Base-by-base conservation (phyloP, 2,888 invertebrate genomes). In the Athetis lepigone region DNA sequence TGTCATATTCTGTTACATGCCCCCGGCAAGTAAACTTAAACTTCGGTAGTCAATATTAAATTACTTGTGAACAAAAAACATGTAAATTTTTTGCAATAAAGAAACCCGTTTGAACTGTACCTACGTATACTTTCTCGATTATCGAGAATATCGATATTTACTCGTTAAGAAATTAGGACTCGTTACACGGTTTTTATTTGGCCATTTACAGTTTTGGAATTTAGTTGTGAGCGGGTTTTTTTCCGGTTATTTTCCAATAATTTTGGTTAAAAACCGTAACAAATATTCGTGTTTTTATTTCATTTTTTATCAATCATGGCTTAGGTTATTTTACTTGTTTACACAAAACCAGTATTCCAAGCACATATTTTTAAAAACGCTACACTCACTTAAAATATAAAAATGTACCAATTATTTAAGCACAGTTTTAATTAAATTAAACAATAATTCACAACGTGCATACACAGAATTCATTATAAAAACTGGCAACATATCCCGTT, bases 1-100 rank as follows among this genome's bases (percentile, higher is more conserved):
- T 74, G 61, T 80, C 77, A 76, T 82, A 85, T 87, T 83, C 71
- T 62, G 78, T 84, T 84, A 82, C 85, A 76, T 57, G 77, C 72
- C 69, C 72, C 60, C 73, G 80, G 74, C 75, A 67, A 76, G 70
- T 75, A 77, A 80, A 80, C 78, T 75, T 79, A 69, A 69, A 77
- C 79, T 81, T 80, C 75, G 70, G 79, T 73, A 79, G 77, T 67
- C 62, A 52, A 79, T 83, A 75, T 88, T 76, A 66, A 76, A 76
- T 88, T 85, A 80, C 86, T 46, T 51, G 69, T n/a, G 47, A 76
- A 68, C 56, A 84, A 85, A 85, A 85, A 85, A 75, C 51, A 60
- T 51, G 66, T 46, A 37, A 59, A 42, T 73, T 75, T 70, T 70
- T 75, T 76, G 63, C 62, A 52, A 59, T 55, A 74, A 58, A 43